Evolutionary conservation across 2,113 vertebrate genomes (phyloP), one percentile per base, ranked within the genome.

Genomic region (Esox niger): DNA sequence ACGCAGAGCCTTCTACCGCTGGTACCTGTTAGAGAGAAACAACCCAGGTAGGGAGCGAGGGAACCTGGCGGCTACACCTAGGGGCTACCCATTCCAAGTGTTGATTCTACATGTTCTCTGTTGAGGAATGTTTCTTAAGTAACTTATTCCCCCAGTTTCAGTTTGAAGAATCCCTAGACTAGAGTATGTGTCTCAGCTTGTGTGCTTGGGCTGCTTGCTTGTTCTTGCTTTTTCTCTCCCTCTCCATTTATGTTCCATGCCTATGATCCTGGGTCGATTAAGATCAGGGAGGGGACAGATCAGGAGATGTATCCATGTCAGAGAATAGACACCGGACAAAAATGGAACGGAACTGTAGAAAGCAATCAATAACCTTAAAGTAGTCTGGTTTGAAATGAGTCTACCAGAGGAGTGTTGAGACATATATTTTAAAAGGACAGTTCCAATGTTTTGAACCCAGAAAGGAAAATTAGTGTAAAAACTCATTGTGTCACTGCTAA

Each of bases 21-120:
- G 92, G 92, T 93, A 93, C 82, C 87, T 93, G 78, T 87, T 93
- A 77, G 92, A 93, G 83, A 89, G 90, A 56, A 92, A 90, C 70
- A 91, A 88, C 79, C 92, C 92, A 87, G 92, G 92, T 93, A 52
- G 8, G n/a, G 8, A 21, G 20, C 7, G 2, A 1, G 11, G 21
- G 26, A 17, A 47, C 26, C 10, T 30, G 4, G 21, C n/a, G 11
- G 23, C 21, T 47, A n/a, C n/a, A n/a, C n/a, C n/a, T n/a, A n/a
- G 3, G 1, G 38, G 46, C 49, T 15, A 8, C 26, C 29, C 6
- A 21, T 23, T 25, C n/a, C 9, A 11, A 6, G 54, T 9, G 35
- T 38, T 38, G 35, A 38, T 13, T 38, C 35, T n/a, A n/a, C n/a
- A n/a, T n/a, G n/a, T n/a, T n/a, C n/a, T n/a, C n/a, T n/a, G n/a